Conservation (phyloP, 1,140 invertebrate genomes). For the Aphelenchoides besseyi region DNA sequence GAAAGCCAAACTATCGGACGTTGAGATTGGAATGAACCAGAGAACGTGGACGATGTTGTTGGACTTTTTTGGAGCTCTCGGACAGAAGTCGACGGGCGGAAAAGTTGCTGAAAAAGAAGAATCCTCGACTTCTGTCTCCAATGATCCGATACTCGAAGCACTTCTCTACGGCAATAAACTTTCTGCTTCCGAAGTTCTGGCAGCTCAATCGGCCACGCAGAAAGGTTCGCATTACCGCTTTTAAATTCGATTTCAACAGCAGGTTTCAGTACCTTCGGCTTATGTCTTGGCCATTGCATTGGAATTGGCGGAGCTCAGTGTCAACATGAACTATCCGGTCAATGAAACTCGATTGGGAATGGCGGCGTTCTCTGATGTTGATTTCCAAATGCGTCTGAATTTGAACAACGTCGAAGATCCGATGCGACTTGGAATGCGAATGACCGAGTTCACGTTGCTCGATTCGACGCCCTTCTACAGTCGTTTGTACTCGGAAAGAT, state of each 20-base stretch:
- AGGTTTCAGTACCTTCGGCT: background rate
- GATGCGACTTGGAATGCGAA: conserved; percentile 29
- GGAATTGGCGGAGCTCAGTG: background rate
- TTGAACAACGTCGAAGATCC: conserved; percentile 31
- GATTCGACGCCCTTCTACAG: conserved; percentile 46
- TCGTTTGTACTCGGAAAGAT: conserved; percentile 36
- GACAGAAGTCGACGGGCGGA: background rate
- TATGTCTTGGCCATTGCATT: background rate
- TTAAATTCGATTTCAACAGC: background rate
- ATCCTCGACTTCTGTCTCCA: background rate
- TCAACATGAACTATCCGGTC: conserved; percentile 38
- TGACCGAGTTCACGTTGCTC: conserved; percentile 23
- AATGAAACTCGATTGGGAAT: conserved; percentile 35
- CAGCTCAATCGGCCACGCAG: no score
- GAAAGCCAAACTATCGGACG: conserved; percentile 60
- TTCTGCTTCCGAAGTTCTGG: background rate
- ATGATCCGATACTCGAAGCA: background rate
- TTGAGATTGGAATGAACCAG: conserved; percentile 51
- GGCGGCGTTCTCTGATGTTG: conserved; percentile 23
- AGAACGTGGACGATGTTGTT: conserved; percentile 34
- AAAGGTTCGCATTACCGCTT: no score
- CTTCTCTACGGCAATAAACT: background rate
- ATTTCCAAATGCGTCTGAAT: conserved; percentile 3
- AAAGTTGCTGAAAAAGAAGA: background rate
- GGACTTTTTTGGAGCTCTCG: conserved; percentile 33